Evolutionary conservation across 1,140 invertebrate species (phyloP).

Genomic region (Chionoecetes opilio): DNA sequence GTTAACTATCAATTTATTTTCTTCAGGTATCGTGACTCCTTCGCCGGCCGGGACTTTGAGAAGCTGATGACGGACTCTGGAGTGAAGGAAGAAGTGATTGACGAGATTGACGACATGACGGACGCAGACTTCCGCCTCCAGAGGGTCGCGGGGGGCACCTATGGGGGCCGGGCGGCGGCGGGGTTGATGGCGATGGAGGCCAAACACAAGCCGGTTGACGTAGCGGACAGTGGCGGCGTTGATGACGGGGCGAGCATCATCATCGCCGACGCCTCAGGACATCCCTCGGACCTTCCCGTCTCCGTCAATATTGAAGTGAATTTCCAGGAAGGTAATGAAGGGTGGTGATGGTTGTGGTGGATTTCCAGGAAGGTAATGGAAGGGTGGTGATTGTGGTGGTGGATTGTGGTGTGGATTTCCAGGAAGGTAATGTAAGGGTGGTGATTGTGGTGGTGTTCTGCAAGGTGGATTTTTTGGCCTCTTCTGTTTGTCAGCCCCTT

Average conservation of each 20-base stretch:
- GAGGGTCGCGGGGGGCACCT: not conserved
- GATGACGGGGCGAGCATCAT: constrained; percentile 74
- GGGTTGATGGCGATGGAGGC: not conserved
- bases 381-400: not conserved
- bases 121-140: constrained; percentile 65
- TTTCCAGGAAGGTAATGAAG: constrained; percentile 64
- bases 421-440: constrained; percentile 43
- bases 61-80: constrained; percentile 68
- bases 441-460: not conserved
- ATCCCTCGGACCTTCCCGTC: constrained; percentile 73
- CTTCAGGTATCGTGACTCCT: constrained; percentile 74
- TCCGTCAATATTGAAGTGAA: constrained; percentile 79
- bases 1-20: too few relatives aligned
- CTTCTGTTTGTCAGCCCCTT: too few relatives aligned
- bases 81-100: constrained; percentile 47
- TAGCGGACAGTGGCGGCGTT: not conserved
- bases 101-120: constrained; percentile 58
- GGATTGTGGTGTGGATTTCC: constrained; percentile 65
- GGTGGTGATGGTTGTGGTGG: not conserved
- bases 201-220: not conserved
- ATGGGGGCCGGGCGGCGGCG: not conserved
- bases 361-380: constrained; percentile 46
- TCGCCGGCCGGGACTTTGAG: constrained; percentile 75
- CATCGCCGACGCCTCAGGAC: constrained; percentile 63
- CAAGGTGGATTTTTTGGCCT: too few relatives aligned